Conservation (phyloP, 2,113 vertebrate genomes). For the Physeter macrocephalus region DNA sequence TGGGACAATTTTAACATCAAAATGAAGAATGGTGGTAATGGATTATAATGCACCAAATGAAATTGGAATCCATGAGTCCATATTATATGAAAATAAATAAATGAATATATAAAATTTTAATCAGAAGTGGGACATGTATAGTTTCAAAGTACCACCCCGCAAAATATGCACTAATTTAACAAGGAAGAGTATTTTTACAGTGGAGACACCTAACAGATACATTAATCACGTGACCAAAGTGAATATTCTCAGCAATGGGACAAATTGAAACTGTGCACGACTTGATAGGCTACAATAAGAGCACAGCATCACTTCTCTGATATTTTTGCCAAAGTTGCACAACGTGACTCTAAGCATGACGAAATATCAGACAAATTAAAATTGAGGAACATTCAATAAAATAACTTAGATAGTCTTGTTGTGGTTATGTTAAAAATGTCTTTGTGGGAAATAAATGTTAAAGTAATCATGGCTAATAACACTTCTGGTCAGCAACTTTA, state of each 20-base stretch:
- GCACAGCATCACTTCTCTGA: not conserved
- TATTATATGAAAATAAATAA: not conserved
- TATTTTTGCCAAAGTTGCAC: not conserved
- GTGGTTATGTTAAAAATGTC: not conserved
- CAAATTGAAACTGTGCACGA: not conserved
- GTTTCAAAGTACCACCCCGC: not conserved
- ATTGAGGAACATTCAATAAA: not conserved
- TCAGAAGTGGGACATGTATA: not conserved
- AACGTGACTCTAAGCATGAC: not conserved
- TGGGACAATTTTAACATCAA: not conserved
- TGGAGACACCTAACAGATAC: not conserved
- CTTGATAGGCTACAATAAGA: not conserved
- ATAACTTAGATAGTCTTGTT: not conserved
- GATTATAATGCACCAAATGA: not conserved
- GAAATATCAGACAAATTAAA: not conserved
- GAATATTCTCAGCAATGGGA: not conserved
- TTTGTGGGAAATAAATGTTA: not conserved
- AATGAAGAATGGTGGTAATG: not conserved
- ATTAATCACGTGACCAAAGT: not conserved
- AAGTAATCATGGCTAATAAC: not conserved
- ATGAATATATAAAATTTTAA: not conserved
- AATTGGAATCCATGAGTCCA: not conserved
- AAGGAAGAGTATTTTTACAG: not conserved
- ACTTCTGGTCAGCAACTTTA: not conserved
- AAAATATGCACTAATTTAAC: not conserved